Conservation (phyloP, 2,888 invertebrate species). For the Agrypnus murinus region DNA sequence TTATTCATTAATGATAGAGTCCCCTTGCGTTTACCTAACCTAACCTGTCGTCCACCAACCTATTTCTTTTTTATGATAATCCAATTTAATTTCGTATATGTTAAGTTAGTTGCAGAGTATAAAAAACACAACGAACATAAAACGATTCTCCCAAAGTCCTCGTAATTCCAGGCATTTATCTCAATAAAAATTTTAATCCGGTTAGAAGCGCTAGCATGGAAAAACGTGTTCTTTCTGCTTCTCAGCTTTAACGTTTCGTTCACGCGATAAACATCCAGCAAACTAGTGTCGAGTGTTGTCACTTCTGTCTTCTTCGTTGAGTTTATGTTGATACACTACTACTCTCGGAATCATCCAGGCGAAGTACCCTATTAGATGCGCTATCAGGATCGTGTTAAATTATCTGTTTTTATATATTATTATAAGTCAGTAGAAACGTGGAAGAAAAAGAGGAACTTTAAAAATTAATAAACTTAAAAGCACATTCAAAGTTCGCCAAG, state of each 20-base stretch:
- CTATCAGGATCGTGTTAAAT: constrained; percentile 15
- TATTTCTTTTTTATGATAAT: constrained; percentile 13
- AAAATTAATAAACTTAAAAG: background rate
- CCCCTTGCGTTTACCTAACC: no score
- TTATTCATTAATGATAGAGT: background rate
- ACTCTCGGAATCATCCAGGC: constrained; percentile 23
- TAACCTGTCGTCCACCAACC: no score
- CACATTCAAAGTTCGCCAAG: background rate
- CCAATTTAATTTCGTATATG: constrained; percentile 17
- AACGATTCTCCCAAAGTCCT: constrained; percentile 14
- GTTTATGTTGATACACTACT: constrained; percentile 31
- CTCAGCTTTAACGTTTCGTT: constrained; percentile 24
- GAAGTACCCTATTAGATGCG: constrained; percentile 31
- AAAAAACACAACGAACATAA: constrained; percentile 5
- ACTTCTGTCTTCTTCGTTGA: constrained; percentile 35
- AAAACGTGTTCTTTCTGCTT: constrained; percentile 34
- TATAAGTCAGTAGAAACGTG: no score
- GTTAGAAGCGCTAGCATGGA: constrained; percentile 31
- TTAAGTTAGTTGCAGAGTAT: constrained; percentile 5
- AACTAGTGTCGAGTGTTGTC: constrained; percentile 36
- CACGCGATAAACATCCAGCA: constrained; percentile 35
- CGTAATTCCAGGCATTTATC: constrained; percentile 27
- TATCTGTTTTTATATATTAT: background rate
- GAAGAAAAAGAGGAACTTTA: background rate
- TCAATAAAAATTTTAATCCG: constrained; percentile 37